Percentiles rank a stretch among this genome's conserved stretches.
phyloP scores from a whole-genome alignment of 2,888 invertebrate species.

The Dinocampus coccinellae region DNA sequence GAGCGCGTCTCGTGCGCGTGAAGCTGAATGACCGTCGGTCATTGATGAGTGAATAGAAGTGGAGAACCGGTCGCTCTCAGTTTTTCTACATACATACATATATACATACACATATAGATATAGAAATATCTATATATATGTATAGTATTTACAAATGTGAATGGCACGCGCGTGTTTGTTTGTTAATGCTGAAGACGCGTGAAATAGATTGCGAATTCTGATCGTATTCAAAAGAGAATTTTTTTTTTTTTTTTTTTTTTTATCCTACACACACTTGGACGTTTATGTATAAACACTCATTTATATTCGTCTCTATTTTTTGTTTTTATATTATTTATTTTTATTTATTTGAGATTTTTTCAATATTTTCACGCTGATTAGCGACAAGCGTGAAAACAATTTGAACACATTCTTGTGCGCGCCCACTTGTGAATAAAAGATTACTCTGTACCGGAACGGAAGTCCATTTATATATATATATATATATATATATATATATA shows the following conservation, averaged over 20 bases:
- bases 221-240: background rate
- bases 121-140: no score
- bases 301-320: background rate
- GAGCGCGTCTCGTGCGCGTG: conserved; percentile 42
- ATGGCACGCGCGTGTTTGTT: conserved; percentile 6
- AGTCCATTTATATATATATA: conserved; percentile 35
- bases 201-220: conserved; percentile 23
- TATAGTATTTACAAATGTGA: background rate
- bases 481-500: conserved; percentile 9
- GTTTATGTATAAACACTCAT: background rate
- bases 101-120: no score
- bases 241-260: background rate
- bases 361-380: background rate
- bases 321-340: background rate
- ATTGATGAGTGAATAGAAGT: conserved; percentile 54
- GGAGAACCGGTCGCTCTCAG: conserved; percentile 57
- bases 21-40: conserved; percentile 56
- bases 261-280: background rate
- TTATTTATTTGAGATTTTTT: background rate
- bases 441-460: conserved; percentile 17
- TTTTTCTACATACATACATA: background rate
- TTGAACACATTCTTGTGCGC: background rate
- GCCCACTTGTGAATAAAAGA: background rate
- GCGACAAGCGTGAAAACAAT: conserved; percentile 6
- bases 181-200: conserved; percentile 30